Evolutionary conservation across 2,113 vertebrate genomes (phyloP), one percentile per base, ranked within the genome.

Genomic region (Hydropotes inermis): DNA sequence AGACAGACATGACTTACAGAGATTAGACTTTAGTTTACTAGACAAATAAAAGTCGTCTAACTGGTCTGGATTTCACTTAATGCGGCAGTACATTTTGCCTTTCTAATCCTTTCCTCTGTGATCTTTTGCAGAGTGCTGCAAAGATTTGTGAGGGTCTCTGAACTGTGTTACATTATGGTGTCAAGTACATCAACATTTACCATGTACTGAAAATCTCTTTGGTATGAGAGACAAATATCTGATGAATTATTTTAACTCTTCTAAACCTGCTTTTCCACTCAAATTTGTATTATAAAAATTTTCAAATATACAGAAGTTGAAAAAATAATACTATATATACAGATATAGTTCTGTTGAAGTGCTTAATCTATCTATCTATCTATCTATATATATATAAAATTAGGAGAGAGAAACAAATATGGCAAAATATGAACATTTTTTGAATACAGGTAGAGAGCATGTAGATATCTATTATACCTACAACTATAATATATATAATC

Each of bases 61-160:
- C 12, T 50, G 28, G 17, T 76, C 47, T 94, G 17, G 19, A 55
- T 91, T 61, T 8, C 43, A 43, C 33, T 17, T 92, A 54, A 50
- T 52, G 70, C 39, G 55, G 30, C 2, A 25, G 5, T 25, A 45
- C 25, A 28, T 36, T 76, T 88, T 27, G 87, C 27, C 12, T 47
- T 86, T 57, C 57, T 82, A 93, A 83, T 70, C 85, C 12, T 67
- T 79, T 76, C 11, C 11, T 85, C 67, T 43, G 12, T 54, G 60
- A 47, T 90, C 64, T 87, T 96, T 96, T 60, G 23, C 87, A 97
- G 89, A 70, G 78, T 86, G 11, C 19, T 55, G 95, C 39, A 89
- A 74, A 88, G 58, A 61, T 64, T 78, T 93, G 64, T 58, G 58
- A 89, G 58, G 16, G 7, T 36, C 47, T 97, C 76, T 76, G n/a